A percentile compares a stretch with the other conserved stretches of the same genome.
These are phyloP conservation scores for Ariopsis seemanni DNA, from an alignment of 2,113 vertebrate genomes.

Conservation along the genomic window DNA sequence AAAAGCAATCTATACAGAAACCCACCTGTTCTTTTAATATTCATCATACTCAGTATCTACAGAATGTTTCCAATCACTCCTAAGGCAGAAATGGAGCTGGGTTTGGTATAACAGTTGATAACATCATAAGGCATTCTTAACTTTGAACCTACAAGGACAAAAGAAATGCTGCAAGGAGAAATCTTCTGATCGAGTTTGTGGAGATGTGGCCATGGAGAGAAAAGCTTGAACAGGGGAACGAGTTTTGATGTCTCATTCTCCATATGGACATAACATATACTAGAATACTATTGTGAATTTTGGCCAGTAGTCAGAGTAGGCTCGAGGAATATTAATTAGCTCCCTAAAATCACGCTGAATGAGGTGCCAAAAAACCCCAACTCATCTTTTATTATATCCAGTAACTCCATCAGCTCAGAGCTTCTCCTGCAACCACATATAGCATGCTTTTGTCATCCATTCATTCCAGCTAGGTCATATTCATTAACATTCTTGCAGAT, in stretches of 20 bases:
- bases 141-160: background rate
- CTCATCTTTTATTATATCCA: conserved; percentile 8
- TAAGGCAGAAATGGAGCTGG: background rate
- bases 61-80: background rate
- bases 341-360: background rate
- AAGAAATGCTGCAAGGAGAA: background rate
- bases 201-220: background rate
- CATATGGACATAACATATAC: no score
- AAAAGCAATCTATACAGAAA: background rate
- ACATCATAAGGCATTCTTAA: background rate
- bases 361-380: background rate
- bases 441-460: conserved; percentile 10
- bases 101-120: background rate
- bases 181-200: background rate
- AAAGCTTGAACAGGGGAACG: background rate
- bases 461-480: conserved; percentile 28
- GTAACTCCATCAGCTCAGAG: background rate
- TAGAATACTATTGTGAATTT: background rate
- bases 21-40: background rate
- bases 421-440: background rate
- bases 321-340: conserved; percentile 12
- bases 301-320: background rate
- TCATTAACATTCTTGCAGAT: conserved; percentile 9
- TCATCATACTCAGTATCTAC: background rate
- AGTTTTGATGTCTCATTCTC: background rate